Conservation (phyloP, 2,113 vertebrate genomes). For the Bothrops jararaca region DNA sequence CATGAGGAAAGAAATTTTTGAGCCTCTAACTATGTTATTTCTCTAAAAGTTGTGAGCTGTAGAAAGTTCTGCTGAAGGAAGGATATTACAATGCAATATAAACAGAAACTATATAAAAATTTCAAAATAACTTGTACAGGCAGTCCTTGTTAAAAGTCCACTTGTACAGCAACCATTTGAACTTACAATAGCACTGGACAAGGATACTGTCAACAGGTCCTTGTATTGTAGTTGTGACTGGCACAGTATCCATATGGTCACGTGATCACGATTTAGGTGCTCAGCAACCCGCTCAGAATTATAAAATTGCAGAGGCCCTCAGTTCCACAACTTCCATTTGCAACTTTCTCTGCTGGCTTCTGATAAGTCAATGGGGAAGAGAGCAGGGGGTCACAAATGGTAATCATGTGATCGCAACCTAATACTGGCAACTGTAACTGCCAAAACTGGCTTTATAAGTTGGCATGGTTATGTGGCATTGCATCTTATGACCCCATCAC, state of each 20-base stretch:
- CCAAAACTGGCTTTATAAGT: not conserved
- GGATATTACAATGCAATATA: slow-evolving; percentile 44
- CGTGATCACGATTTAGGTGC: not conserved
- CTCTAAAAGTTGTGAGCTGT: slow-evolving; percentile 56
- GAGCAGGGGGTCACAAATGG: not conserved
- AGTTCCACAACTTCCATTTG: not conserved
- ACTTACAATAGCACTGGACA: not conserved
- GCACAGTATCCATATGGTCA: not conserved
- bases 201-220: not conserved
- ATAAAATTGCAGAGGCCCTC: not conserved
- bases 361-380: not conserved
- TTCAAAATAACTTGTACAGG: slow-evolving; percentile 55
- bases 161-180: not conserved
- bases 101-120: slow-evolving; percentile 61
- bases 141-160: not conserved
- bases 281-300: not conserved
- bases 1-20: slow-evolving; percentile 40
- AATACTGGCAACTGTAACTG: not conserved
- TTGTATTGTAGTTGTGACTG: not conserved
- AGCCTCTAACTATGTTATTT: slow-evolving; percentile 44
- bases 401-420: not conserved
- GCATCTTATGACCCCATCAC: not conserved
- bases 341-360: not conserved
- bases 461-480: not conserved
- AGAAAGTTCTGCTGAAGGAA: slow-evolving; percentile 53